Evolutionary conservation across 2,113 vertebrate genomes (phyloP).

Genomic region (Mirounga angustirostris): DNA sequence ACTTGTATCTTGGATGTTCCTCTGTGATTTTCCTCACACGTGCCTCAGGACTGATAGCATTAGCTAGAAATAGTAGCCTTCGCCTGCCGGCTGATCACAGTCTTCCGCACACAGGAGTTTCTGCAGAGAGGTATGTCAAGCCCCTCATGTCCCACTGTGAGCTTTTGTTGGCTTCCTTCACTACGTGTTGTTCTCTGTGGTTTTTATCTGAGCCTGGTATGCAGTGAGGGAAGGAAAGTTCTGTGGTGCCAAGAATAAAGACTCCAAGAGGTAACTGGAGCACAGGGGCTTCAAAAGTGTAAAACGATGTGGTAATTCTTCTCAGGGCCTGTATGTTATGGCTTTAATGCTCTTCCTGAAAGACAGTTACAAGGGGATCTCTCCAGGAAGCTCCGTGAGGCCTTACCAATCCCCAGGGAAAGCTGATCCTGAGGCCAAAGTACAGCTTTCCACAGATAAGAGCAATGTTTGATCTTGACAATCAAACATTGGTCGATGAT

Average conservation of each 20-base stretch:
- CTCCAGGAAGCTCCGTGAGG: neutral
- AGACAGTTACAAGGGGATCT: neutral
- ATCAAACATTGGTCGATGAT: neutral
- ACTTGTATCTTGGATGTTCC: neutral
- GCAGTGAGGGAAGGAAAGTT: conserved; percentile 41
- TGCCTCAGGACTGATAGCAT: neutral
- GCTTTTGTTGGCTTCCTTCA: conserved; percentile 68
- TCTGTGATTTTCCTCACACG: neutral
- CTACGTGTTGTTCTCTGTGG: conserved; percentile 63
- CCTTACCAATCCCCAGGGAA: neutral
- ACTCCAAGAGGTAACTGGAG: neutral
- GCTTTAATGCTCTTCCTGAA: conserved; percentile 14
- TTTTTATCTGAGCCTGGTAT: conserved; percentile 70
- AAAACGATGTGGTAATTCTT: conserved; percentile 52
- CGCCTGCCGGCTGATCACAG: neutral
- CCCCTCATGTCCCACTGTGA: conserved; percentile 54
- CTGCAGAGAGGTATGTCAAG: conserved; percentile 56
- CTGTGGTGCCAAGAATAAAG: conserved; percentile 60
- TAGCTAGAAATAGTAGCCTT: neutral
- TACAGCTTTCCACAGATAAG: neutral
- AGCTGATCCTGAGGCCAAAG: neutral
- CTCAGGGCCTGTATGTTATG: neutral
- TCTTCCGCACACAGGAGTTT: neutral
- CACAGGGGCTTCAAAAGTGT: neutral
- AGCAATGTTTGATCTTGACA: neutral